These are phyloP conservation scores for Pangasius sanitwongsei DNA, from an alignment of 2,797 vertebrate genomes.

Conservation along the genomic window DNA sequence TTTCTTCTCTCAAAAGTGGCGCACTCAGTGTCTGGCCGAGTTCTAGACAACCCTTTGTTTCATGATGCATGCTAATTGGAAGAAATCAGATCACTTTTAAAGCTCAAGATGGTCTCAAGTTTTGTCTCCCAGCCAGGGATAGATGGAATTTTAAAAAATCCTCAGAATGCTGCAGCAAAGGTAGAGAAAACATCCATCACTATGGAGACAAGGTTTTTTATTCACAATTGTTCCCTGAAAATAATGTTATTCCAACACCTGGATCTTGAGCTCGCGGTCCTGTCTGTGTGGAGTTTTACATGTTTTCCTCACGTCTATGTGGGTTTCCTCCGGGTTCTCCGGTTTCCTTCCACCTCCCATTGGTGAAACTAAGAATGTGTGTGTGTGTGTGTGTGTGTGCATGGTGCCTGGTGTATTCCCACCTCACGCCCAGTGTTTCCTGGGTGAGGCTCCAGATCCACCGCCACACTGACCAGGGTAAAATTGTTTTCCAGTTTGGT, in stretches of 20 bases:
- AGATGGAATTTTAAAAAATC: conserved; percentile 27
- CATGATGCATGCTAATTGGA: conserved; percentile 22
- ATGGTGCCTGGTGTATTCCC: background rate
- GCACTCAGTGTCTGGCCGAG: conserved; percentile 16
- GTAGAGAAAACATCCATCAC: background rate
- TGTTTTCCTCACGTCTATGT: background rate
- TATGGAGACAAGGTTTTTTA: background rate
- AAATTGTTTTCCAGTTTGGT: background rate
- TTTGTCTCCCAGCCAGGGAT: conserved; percentile 36
- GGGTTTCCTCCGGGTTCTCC: background rate
- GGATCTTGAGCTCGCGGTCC: background rate
- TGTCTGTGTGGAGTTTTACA: background rate
- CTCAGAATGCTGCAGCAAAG: conserved; percentile 13
- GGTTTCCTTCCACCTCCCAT: background rate
- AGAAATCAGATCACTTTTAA: conserved; percentile 34
- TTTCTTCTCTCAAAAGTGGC: conserved; percentile 27
- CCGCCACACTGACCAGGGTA: background rate
- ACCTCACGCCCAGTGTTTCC: background rate
- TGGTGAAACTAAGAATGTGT: background rate
- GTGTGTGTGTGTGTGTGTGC: background rate
- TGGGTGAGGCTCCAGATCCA: background rate
- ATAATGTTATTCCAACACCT: background rate
- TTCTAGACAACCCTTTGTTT: conserved; percentile 29
- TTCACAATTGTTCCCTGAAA: background rate
- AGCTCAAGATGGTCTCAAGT: conserved; percentile 26